These are phyloP conservation scores for Tympanuchus pallidicinctus DNA, from an alignment of 2,113 vertebrate genomes.

Conservation along the genomic window DNA sequence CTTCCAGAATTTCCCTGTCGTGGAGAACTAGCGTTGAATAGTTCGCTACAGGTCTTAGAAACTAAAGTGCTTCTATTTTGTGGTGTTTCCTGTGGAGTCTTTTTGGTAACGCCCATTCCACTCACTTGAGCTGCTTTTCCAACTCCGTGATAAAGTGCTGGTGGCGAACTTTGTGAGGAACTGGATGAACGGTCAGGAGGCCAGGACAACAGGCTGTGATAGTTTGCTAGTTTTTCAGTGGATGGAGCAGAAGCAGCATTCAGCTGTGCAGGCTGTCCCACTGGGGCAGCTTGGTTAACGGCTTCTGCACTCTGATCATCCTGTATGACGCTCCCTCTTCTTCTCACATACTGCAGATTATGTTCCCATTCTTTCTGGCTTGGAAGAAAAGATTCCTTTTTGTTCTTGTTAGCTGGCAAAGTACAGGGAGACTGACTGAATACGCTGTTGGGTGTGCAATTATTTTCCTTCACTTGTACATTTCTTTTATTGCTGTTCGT, in stretches of 20 bases:
- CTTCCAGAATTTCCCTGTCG: neutral
- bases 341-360: constrained; percentile 2
- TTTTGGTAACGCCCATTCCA: constrained; percentile 3
- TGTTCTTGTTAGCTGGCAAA: constrained; percentile 30
- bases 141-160: neutral
- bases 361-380: constrained; percentile 26
- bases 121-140: neutral
- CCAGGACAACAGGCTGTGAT: neutral
- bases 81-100: constrained; percentile 15
- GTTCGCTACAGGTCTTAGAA: constrained; percentile 3
- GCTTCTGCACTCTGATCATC: neutral
- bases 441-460: neutral
- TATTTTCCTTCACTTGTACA: constrained; percentile 26
- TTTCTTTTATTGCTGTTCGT: neutral
- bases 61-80: constrained; percentile 41
- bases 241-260: neutral
- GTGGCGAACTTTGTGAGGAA: neutral
- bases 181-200: neutral
- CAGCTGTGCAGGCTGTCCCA: neutral
- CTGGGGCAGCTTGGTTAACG: neutral
- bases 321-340: neutral
- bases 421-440: neutral
- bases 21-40: neutral
- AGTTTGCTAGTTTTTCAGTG: neutral
- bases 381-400: constrained; percentile 13